phyloP scores from a whole-genome alignment of 2,797 vertebrate species.

The Psittacula echo region DNA sequence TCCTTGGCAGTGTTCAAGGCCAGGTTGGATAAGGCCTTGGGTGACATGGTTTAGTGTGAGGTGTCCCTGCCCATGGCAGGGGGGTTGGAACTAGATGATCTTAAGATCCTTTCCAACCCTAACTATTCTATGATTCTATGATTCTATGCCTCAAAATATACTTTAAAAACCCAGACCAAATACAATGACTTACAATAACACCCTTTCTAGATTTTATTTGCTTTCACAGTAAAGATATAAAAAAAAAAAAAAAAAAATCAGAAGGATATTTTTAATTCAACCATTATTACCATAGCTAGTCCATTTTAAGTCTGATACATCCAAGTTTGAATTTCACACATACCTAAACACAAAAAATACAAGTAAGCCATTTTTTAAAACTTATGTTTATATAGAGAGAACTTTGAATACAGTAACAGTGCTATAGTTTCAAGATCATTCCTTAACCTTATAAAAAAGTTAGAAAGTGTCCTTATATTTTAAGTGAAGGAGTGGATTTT shows the following conservation, averaged over 20 bases:
- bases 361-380: background rate
- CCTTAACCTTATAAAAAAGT: background rate
- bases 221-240: background rate
- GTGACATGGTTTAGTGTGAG: background rate
- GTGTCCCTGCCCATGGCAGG: background rate
- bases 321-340: background rate
- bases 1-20: background rate
- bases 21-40: background rate
- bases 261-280: background rate
- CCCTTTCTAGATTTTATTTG: background rate
- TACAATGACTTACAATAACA: background rate
- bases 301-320: background rate
- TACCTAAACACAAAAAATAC: background rate
- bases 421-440: background rate
- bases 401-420: background rate
- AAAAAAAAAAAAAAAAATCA: background rate
- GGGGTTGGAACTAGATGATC: background rate
- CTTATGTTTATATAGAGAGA: background rate
- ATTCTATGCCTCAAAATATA: background rate
- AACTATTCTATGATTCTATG: background rate
- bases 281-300: background rate
- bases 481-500: background rate
- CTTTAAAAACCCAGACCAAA: fast-evolving
- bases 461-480: background rate
- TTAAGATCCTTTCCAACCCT: background rate